phyloP scores from a whole-genome alignment of 2,113 vertebrate species.

The Ictalurus furcatus region DNA sequence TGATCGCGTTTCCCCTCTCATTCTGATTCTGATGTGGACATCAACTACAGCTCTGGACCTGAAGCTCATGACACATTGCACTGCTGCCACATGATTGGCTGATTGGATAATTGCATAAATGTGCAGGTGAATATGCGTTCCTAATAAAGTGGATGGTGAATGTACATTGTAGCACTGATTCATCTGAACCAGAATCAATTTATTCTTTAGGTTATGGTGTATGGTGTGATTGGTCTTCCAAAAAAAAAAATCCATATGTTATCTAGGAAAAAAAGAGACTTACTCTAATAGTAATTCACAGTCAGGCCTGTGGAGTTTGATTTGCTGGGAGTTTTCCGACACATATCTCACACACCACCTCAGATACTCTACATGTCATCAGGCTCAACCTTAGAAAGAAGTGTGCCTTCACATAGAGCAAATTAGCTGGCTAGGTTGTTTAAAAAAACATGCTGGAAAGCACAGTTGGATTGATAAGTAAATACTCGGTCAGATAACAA shows the following conservation, averaged over 20 bases:
- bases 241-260: background rate
- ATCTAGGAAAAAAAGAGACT: background rate
- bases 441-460: background rate
- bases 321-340: too few relatives aligned
- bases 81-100: background rate
- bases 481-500: background rate
- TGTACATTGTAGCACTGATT: background rate
- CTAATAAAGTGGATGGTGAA: background rate
- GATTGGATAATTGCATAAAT: background rate
- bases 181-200: background rate
- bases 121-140: background rate
- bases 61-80: background rate
- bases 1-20: background rate
- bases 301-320: too few relatives aligned
- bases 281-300: too few relatives aligned
- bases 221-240: background rate
- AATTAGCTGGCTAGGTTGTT: background rate
- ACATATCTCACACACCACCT: background rate
- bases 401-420: background rate
- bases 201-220: background rate
- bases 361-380: background rate
- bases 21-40: background rate
- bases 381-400: background rate
- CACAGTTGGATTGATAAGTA: background rate
- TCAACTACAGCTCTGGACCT: background rate